These are phyloP conservation scores for Dasyprocta punctata DNA, from an alignment of 2,113 vertebrate species.

Conservation along the genomic window DNA sequence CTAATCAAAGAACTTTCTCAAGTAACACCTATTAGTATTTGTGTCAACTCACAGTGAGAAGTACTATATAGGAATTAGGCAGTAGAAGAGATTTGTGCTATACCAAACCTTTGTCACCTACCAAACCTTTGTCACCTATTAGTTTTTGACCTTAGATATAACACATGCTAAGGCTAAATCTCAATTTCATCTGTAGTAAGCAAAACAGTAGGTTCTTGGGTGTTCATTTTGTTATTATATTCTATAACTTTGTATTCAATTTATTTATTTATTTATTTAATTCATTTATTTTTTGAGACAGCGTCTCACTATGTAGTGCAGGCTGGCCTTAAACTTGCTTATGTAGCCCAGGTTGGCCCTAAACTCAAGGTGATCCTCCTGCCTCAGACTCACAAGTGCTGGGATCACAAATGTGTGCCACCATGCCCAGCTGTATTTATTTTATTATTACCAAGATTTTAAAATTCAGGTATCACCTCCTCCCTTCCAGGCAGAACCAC, in stretches of 20 bases:
- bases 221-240: not conserved
- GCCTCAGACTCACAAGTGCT: not conserved
- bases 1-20: not conserved
- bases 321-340: no score
- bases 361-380: not conserved
- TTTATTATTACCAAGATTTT: not conserved
- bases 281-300: not conserved
- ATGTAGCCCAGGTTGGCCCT: not conserved
- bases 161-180: not conserved
- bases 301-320: not conserved
- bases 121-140: not conserved
- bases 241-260: not conserved
- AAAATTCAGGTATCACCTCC: not conserved
- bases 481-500: not conserved
- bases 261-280: not conserved
- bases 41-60: not conserved
- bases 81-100: not conserved
- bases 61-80: not conserved
- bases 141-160: not conserved
- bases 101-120: not conserved
- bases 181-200: not conserved
- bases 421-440: not conserved
- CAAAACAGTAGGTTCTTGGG: not conserved
- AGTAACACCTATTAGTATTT: not conserved
- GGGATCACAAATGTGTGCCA: not conserved